Evolutionary conservation across 2,113 vertebrate species (phyloP).

Genomic region (Mobula hypostoma): DNA sequence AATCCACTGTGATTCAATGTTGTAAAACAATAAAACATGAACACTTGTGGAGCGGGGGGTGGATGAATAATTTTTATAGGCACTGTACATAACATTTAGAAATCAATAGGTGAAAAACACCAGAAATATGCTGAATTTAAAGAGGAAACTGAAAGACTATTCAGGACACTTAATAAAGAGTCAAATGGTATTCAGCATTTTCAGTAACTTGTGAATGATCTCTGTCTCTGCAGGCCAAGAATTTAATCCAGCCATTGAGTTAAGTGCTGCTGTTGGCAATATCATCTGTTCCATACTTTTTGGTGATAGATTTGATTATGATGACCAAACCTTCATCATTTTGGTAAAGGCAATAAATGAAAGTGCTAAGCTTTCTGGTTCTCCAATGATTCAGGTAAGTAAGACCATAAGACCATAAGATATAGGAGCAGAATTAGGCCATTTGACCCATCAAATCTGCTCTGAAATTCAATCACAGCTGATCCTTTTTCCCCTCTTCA

Average conservation of each 20-base stretch:
- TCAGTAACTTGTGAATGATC: not conserved
- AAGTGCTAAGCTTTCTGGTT: constrained; percentile 45
- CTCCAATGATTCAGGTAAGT: constrained; percentile 49
- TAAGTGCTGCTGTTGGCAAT: constrained; percentile 55
- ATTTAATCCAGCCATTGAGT: constrained; percentile 47
- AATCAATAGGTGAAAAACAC: too few species aligned
- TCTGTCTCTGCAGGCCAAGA: constrained; percentile 46
- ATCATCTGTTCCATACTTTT: constrained; percentile 57
- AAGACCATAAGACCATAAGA: too few species aligned
- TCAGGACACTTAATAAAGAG: not conserved
- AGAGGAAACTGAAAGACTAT: not conserved
- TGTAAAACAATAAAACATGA: too few species aligned
- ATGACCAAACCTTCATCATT: constrained; percentile 49
- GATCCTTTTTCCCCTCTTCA: too few species aligned
- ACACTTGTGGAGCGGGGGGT: too few species aligned
- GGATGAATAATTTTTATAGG: too few species aligned
- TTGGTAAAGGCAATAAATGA: constrained; percentile 52
- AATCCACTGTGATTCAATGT: too few species aligned
- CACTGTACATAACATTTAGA: too few species aligned
- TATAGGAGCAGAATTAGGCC: too few species aligned
- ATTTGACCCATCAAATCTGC: too few species aligned
- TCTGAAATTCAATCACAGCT: too few species aligned
- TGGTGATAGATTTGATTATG: constrained; percentile 58
- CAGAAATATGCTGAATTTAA: too few species aligned
- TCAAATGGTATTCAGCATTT: not conserved